Evolutionary conservation across 64 coral and sea anemone species (phyloP), one percentile per base, ranked within the genome.

Genomic region (Montipora sp.): DNA sequence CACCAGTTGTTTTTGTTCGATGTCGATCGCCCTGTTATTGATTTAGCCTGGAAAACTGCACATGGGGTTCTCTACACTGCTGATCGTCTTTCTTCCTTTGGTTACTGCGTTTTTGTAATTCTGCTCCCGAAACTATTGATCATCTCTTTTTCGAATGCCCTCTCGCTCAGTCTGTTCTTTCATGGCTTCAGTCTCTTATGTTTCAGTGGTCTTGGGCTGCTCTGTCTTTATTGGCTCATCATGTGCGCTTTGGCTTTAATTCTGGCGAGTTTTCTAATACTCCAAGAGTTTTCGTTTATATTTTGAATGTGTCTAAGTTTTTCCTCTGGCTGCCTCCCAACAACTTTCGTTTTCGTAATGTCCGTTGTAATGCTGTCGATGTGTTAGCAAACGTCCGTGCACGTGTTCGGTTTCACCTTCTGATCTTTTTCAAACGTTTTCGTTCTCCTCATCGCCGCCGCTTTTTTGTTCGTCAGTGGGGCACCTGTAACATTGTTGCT

Each of bases 31-130:
- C 83, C 63, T 8, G 83, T 50, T 72, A 48, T 59, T 46, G 87
- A 89, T 22, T 36, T 89, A 0, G 45, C 16, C 46, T 89, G 88
- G 88, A 78, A 78, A 19, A 22, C 75, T 3, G 23, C 83, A 11
- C 83, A 87, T 15, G 65, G 83, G 3, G 61, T 47, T 45, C 48
- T 89, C 2, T 77, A 59, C 20, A 89, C 53, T 44, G 73, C 53
- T 16, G 73, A 55, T 5, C 24, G 50, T 27, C 74, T 78, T 46
- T 8, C 13, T 47, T 77, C 75, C 14, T 77, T 47, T 77, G 75
- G 75, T 48, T 77, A 66, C 18, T 22, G 1, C 36, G 75, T 77
- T 77, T 47, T 48, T 77, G 80, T 23, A 7, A 19, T 1, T n/a
- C 15, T 0, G 15, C 16, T 24, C 8, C 27, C 27, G 80, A 80